A percentile compares a stretch with the other conserved stretches of the same genome.
phyloP scores from a whole-genome alignment of 1,140 invertebrate genomes.

The Gryllus bimaculatus region DNA sequence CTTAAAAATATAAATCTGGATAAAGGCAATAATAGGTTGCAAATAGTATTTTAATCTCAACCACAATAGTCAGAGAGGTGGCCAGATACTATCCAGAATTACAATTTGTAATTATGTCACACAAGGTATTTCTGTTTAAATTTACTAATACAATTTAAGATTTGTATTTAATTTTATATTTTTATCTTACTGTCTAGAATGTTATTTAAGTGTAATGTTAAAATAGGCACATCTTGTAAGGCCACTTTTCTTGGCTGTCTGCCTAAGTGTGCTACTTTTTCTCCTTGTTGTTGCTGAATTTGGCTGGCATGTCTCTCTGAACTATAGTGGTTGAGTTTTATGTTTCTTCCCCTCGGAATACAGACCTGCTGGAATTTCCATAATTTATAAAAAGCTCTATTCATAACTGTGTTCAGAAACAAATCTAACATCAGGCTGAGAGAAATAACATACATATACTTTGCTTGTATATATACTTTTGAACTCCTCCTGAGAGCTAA shows the following conservation, averaged over 20 bases:
- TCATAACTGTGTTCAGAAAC: neutral
- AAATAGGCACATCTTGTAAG: constrained; percentile 4
- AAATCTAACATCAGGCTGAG: neutral
- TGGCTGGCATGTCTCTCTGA: neutral
- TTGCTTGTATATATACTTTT: neutral
- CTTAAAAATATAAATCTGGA: constrained; percentile 6
- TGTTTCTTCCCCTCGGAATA: neutral
- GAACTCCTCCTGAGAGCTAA: neutral
- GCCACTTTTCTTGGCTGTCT: neutral
- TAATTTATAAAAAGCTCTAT: neutral
- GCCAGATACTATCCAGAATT: neutral
- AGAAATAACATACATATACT: neutral
- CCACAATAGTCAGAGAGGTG: neutral
- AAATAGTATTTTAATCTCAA: neutral
- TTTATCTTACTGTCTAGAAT: neutral
- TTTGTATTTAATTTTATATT: neutral
- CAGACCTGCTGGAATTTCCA: neutral
- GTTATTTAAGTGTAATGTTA: neutral
- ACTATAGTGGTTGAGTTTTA: neutral
- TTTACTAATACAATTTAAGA: neutral
- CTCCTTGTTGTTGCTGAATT: neutral
- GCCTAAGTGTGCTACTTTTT: neutral
- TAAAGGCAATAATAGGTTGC: neutral
- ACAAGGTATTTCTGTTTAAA: neutral
- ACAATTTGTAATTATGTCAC: neutral